Base-by-base conservation (phyloP, 2,888 invertebrate species). In the Cepaea hortensis region DNA sequence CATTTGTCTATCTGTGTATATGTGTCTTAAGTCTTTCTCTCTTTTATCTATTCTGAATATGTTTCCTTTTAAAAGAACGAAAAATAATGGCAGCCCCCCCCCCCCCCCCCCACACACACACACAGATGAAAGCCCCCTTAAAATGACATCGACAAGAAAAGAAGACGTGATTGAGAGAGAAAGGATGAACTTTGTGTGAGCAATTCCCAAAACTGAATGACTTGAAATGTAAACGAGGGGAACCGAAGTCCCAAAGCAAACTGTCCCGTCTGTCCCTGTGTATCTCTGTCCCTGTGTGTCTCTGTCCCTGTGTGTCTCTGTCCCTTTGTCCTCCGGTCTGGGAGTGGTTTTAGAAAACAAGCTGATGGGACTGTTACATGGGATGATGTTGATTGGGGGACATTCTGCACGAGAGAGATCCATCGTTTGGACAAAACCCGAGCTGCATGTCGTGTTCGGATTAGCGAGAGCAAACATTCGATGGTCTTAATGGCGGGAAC, bases 221-320 rank as follows among this genome's bases (percentile, higher is more conserved):
- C 55, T 61, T 77, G 48, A 77, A 77, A 77, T 77, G 77, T 77
- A 77, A 55, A 77, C 77, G 61, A 3, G 77, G 55, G 15, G n/a
- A 55, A 46, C 11, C 55, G 11, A 55, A 55, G 23, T 77, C 77
- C 15, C 77, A n/a, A 55, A 55, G 61, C 77, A 77, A 77, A 77
- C 77, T 77, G 55, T 77, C 77, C 77, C 77, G 77, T 77, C 77
- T 77, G 77, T 77, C 55, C 77, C 61, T 9, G 55, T 55, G 55
- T 55, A 55, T 55, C 55, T 55, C 55, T 55, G 55, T 11, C 55
- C 55, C 55, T 55, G 6, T 55, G 55, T 55, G 55, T 55, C 55
- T 11, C 55, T 6, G 55, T 11, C 55, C 76, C 76, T 50, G 76
- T 50, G 76, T 76, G 76, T 76, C 50, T 50, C 50, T 4, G 4